Evolutionary conservation across 1,140 invertebrate genomes (phyloP).

Genomic region (Brachionus plicatilis): DNA sequence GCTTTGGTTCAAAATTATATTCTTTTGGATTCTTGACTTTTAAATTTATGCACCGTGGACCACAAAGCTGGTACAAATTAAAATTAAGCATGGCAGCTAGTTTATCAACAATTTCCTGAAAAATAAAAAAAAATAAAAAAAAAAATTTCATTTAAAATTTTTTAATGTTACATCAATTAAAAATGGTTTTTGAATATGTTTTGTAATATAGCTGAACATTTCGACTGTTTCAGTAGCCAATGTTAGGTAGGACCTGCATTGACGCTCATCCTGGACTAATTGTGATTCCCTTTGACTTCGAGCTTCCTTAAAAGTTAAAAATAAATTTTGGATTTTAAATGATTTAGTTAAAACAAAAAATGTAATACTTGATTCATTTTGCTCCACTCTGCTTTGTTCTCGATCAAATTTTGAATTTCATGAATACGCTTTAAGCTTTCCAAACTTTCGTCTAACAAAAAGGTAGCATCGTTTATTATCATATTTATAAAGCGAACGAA

Average conservation of each 20-base stretch:
- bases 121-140: conserved; percentile 39
- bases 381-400: conserved; percentile 65
- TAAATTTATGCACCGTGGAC: conserved; percentile 90
- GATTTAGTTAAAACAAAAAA: conserved; percentile 40
- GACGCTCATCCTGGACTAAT: conserved; percentile 79
- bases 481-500: conserved; percentile 98
- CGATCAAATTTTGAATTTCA: conserved; percentile 82
- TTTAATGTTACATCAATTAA: conserved; percentile 64
- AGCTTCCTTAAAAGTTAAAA: conserved; percentile 60
- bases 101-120: conserved; percentile 72
- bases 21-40: conserved; percentile 91
- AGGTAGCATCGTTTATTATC: conserved; percentile 98
- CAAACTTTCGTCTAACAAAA: conserved; percentile 88
- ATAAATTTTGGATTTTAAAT: not conserved
- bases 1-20: conserved; percentile 90
- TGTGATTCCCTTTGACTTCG: conserved; percentile 72
- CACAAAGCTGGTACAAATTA: conserved; percentile 91
- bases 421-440: conserved; percentile 90
- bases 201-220: conserved; percentile 93
- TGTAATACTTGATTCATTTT: conserved; percentile 57
- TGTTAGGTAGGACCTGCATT: conserved; percentile 88
- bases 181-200: conserved; percentile 88
- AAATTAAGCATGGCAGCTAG: conserved; percentile 96
- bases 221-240: conserved; percentile 91
- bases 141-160: not conserved